Evolutionary conservation across 2,113 vertebrate genomes (phyloP), one percentile per base, ranked within the genome.

Genomic region (Ictidomys tridecemlineatus): DNA sequence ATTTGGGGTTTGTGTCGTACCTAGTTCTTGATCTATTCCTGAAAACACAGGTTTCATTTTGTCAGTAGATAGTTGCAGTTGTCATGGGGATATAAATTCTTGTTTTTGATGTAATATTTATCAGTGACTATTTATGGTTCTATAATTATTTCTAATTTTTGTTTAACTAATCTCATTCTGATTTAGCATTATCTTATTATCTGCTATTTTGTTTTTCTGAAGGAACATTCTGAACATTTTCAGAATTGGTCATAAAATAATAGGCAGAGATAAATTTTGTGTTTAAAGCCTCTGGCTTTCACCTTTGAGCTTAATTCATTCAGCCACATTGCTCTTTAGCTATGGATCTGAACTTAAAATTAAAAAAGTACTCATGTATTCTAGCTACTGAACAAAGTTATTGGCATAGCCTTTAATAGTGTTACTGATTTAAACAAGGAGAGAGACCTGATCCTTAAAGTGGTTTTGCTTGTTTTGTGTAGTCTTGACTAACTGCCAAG

Each of bases 401-500:
- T 61, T 94, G 74, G 70, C 77, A 70, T 70, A 80, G 42, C 14
- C 53, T 96, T 56, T 85, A 58, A n/a, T 32, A 93, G 83, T 85
- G 45, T 86, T 61, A 88, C 63, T 86, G 74, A 88, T 65, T 82
- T 91, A 92, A 96, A 76, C 17, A 85, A n/a, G 12, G 74, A 83
- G 39, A 89, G n/a, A 77, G 65, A 89, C 69, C 63, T 20, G 76
- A 87, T 79, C 42, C 51, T 84, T 84, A 84, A 42, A 85, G 85
- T 89, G 42, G 74, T 77, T 88, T 88, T 89, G 42, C 85, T 93
- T 94, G 42, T 78, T 97, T 89, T 86, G 8, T 90, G 17, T 18
- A 56, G 26, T 83, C 56, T 90, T 90, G 28, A 80, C 65, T 87
- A 74, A 18, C 72, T 90, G 91, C 91, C 74, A 92, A 86, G 84